These are phyloP conservation scores for Leucosticte australis DNA, from an alignment of 2,113 vertebrate genomes.

Conservation along the genomic window DNA sequence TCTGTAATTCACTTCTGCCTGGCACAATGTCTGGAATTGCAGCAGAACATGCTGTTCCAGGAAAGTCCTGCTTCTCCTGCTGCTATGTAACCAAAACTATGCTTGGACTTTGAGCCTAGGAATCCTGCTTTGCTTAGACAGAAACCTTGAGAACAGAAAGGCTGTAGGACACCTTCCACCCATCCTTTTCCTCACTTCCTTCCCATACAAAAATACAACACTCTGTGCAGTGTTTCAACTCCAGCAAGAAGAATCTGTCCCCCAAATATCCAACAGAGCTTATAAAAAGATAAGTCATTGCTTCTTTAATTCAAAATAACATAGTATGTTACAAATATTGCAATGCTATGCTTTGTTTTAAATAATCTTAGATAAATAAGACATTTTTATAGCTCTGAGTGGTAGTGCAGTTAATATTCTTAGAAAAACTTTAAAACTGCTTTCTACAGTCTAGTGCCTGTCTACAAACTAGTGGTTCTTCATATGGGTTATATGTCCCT, in stretches of 20 bases:
- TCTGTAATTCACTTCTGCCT: neutral
- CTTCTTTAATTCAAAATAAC: neutral
- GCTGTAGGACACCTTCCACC: neutral
- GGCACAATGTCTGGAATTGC: neutral
- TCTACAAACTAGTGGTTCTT: neutral
- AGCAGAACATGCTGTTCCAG: neutral
- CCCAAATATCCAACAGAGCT: neutral
- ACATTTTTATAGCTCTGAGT: neutral
- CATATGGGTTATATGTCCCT: fast-evolving
- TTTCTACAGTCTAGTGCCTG: neutral
- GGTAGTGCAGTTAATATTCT: neutral
- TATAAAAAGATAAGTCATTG: neutral
- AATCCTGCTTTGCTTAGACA: neutral
- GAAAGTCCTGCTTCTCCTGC: neutral
- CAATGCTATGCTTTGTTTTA: neutral
- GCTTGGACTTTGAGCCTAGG: neutral
- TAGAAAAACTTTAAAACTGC: neutral
- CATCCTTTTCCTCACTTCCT: neutral
- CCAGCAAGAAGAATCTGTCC: neutral
- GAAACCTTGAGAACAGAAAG: neutral
- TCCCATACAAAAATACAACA: neutral
- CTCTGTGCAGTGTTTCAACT: neutral
- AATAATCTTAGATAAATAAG: neutral
- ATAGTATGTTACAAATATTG: neutral
- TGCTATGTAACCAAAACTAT: neutral